Conservation (phyloP, 2,113 vertebrate genomes). For the Colius striatus region DNA sequence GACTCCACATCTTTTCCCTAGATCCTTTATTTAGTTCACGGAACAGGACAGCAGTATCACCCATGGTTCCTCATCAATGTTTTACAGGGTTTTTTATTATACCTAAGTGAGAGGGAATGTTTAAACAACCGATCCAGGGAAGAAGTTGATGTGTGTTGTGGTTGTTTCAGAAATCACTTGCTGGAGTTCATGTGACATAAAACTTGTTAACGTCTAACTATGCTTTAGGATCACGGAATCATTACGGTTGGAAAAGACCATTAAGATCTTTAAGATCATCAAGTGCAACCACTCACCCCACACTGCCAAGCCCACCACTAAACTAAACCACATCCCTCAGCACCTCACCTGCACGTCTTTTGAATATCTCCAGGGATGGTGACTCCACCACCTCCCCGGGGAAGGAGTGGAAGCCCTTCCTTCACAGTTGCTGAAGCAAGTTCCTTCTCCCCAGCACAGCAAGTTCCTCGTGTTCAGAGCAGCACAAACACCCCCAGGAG, state of each 20-base stretch:
- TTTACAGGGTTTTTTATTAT: background rate
- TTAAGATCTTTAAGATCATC: no score
- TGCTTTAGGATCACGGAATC: no score
- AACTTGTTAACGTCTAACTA: accelerated
- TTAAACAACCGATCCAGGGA: accelerated
- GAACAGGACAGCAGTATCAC: accelerated
- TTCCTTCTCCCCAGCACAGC: background rate
- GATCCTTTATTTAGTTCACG: background rate
- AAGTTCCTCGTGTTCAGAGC: background rate
- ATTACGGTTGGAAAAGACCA: no score
- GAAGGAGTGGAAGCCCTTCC: background rate
- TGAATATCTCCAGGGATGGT: no score
- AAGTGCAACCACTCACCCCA: no score
- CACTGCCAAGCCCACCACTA: no score
- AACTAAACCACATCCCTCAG: no score
- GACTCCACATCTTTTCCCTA: background rate
- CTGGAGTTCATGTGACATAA: accelerated
- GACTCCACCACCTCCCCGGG: no score
- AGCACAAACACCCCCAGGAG: background rate
- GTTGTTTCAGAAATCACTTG: background rate
- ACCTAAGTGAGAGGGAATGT: background rate
- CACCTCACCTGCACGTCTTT: no score
- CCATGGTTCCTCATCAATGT: accelerated
- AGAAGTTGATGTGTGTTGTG: background rate
- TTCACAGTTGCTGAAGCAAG: background rate